Evolutionary conservation across 2,888 invertebrate genomes (phyloP), one percentile per base, ranked within the genome.

Genomic region (Phengaris arion): DNA sequence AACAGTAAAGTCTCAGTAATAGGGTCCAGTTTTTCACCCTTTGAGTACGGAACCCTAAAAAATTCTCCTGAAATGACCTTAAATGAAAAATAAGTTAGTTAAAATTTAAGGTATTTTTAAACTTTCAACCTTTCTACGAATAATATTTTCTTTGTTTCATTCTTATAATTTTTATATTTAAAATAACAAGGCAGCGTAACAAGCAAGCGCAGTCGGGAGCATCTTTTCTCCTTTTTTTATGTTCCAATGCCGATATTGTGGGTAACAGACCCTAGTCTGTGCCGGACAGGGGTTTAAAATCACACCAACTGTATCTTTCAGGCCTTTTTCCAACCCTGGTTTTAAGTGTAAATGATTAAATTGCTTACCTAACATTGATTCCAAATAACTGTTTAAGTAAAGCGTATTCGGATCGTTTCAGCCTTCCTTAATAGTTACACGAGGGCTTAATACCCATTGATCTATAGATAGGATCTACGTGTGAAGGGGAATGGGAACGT

Each of bases 371-470:
- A 54, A 72, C 51, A 72, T 72, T 72, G 54, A 72, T 54, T 72
- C 52, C 35, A 52, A 52, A 72, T 72, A 54, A 72, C 72, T 54
- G 52, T 54, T 54, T 35, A 72, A 72, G 72, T 72, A 72, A 64
- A 54, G 35, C 52, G 72, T 72, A 54, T 72, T 54, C 52, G 52
- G 54, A 13, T 52, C 54, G 35, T 72, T 72, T 10, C 70, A 70
- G 52, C 72, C 35, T 22, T 52, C 51, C 52, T 52, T 72, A 72
- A 54, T 72, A 54, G 54, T 54, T 52, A 52, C 72, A 54, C 35
- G 54, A 35, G 72, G 72, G 72, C 13, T 72, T 72, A 54, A 72
- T 72, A 72, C 72, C 35, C 72, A 54, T 72, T 72, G 72, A 52
- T 72, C 54, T n/a, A n/a, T n/a, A n/a, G 72, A 72, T 54, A 72